Conservation (phyloP, 1,140 invertebrate genomes). For the Colletes latitarsis region DNA sequence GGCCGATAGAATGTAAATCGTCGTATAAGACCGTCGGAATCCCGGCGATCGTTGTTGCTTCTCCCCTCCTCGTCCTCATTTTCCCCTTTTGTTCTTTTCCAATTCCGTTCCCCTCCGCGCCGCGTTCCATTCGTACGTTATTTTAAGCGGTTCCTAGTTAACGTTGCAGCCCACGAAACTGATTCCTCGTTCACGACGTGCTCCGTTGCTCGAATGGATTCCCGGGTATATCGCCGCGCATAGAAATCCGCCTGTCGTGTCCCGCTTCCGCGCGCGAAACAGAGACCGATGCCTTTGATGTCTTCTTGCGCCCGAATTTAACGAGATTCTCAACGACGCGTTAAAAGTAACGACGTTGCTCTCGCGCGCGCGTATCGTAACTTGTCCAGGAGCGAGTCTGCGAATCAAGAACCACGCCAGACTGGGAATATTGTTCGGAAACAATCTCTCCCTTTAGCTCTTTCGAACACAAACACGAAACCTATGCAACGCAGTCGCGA, state of each 20-base stretch:
- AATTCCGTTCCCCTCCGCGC: not conserved
- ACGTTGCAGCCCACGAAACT: slow-evolving; percentile 8
- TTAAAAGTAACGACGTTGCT: not conserved
- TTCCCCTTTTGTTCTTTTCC: not conserved
- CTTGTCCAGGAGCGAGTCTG: not conserved
- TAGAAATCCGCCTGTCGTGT: not conserved
- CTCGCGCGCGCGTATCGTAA: not conserved
- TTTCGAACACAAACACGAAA: too few relatives aligned
- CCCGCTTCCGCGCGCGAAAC: not conserved
- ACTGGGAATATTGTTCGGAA: too few relatives aligned
- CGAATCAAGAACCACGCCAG: too few relatives aligned
- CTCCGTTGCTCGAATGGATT: slow-evolving; percentile 11
- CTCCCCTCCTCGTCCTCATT: not conserved
- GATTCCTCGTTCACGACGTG: slow-evolving; percentile 30
- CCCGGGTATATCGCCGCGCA: not conserved
- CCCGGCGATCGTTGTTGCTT: slow-evolving; percentile 9
- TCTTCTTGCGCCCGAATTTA: not conserved
- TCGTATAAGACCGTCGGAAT: slow-evolving; percentile 6
- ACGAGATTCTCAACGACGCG: not conserved
- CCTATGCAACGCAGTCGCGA: too few relatives aligned
- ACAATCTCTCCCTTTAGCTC: too few relatives aligned
- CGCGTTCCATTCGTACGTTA: not conserved
- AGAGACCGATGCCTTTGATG: not conserved
- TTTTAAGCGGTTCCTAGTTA: slow-evolving; percentile 12
- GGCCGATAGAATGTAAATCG: slow-evolving; percentile 39